These are phyloP conservation scores for Gracilinanus agilis DNA, from an alignment of 2,113 vertebrate genomes.

Conservation along the genomic window DNA sequence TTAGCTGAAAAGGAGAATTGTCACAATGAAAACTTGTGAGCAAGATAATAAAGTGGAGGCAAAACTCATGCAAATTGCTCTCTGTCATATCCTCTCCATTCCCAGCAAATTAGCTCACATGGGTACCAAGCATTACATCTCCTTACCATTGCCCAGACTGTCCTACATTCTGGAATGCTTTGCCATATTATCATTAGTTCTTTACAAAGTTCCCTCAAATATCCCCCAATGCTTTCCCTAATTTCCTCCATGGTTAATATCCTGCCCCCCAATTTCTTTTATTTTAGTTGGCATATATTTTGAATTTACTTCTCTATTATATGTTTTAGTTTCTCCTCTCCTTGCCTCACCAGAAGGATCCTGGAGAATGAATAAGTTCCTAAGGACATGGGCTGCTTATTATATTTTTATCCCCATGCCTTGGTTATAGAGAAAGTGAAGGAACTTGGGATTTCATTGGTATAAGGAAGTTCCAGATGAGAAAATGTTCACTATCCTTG, in stretches of 20 bases:
- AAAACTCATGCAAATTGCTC: not conserved
- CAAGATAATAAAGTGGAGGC: not conserved
- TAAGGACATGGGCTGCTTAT: not conserved
- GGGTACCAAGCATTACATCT: not conserved
- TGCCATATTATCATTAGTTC: not conserved
- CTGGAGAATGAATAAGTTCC: not conserved
- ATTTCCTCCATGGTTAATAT: not conserved
- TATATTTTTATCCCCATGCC: not conserved
- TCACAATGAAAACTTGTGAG: not conserved
- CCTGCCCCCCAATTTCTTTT: not conserved
- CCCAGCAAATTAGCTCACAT: not conserved
- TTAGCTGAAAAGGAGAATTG: not conserved
- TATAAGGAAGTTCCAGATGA: not conserved
- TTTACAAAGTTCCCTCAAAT: not conserved
- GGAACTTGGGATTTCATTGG: not conserved
- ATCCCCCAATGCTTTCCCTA: not conserved
- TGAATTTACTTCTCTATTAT: not conserved
- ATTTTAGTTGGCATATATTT: not conserved
- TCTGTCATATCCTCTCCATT: not conserved
- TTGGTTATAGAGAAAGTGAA: not conserved
- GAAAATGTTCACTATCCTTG: not conserved
- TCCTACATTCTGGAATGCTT: not conserved
- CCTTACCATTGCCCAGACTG: not conserved
- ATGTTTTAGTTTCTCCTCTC: not conserved
- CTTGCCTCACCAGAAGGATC: not conserved